phyloP scores from a whole-genome alignment of 2,888 invertebrate species.

The Thera obeliscata region DNA sequence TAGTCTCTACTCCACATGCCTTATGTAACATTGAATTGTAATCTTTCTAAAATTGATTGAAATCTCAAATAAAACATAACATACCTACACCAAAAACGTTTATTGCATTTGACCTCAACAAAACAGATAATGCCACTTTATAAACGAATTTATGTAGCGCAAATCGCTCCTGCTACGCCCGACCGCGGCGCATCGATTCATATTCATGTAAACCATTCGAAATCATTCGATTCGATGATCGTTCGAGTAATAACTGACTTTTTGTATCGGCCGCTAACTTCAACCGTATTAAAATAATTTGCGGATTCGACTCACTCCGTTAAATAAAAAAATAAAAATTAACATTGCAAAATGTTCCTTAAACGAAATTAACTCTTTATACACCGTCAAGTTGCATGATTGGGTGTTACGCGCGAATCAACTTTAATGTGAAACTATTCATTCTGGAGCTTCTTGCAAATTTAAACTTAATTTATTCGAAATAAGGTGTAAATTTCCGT shows the following conservation, averaged over 20 bases:
- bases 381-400: conserved; percentile 35
- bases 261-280: conserved; percentile 40
- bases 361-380: conserved; percentile 39
- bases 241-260: conserved; percentile 47
- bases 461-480: conserved; percentile 12
- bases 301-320: conserved; percentile 50
- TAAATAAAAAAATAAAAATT: conserved; percentile 39
- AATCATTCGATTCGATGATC: conserved; percentile 43
- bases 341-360: conserved; percentile 43
- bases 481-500: conserved; percentile 20
- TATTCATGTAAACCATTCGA: conserved; percentile 46
- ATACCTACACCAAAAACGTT: not conserved
- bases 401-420: conserved; percentile 55
- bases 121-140: not conserved
- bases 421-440: conserved; percentile 53
- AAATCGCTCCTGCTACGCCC: conserved; percentile 34
- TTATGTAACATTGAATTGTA: no score
- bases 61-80: not conserved
- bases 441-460: conserved; percentile 37
- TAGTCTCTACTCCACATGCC: no score
- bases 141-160: conserved; percentile 19
- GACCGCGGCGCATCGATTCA: conserved; percentile 33
- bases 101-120: not conserved
- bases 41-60: not conserved
- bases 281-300: conserved; percentile 53